These are phyloP conservation scores for Plutomurus gul DNA, from an alignment of 1,140 invertebrate genomes.

Conservation along the genomic window DNA sequence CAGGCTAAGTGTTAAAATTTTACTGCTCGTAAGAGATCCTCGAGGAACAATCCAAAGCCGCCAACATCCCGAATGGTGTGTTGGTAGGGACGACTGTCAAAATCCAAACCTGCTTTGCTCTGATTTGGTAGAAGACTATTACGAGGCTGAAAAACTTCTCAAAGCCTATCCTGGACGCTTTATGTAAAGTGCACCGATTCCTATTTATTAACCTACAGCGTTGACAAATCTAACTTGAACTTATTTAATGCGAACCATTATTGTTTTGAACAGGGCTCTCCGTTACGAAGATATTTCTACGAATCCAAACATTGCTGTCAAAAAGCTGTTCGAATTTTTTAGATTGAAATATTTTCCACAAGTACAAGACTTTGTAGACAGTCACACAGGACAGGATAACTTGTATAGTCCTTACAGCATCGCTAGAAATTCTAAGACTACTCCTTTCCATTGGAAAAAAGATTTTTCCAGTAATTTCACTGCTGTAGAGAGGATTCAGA, in stretches of 20 bases:
- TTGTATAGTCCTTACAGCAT: constrained; percentile 74
- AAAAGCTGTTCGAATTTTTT: constrained; percentile 76
- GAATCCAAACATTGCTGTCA: constrained; percentile 71
- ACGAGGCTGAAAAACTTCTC: constrained; percentile 70
- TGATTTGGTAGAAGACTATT: constrained; percentile 81
- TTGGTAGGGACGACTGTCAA: constrained; percentile 77
- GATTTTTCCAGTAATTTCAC: constrained; percentile 64
- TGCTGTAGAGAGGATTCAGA: constrained; percentile 66
- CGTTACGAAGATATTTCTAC: constrained; percentile 84
- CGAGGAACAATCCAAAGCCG: constrained; percentile 83
- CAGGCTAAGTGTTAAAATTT: constrained; percentile 68
- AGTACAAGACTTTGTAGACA: constrained; percentile 74
- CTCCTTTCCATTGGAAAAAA: constrained; percentile 81
- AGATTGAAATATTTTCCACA: constrained; percentile 71
- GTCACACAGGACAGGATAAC: constrained; percentile 72
- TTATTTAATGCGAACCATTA: background rate
- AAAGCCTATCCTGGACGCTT: constrained; percentile 72
- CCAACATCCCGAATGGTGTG: constrained; percentile 82
- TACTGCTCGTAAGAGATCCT: constrained; percentile 81
- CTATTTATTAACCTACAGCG: too few relatives aligned
- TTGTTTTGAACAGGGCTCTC: constrained; percentile 66
- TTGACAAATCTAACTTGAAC: background rate
- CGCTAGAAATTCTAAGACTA: constrained; percentile 76
- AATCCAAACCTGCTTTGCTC: constrained; percentile 74
- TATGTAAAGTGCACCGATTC: too few relatives aligned